Percentiles rank a stretch among this genome's conserved stretches.
Conservation (phyloP, 2,797 vertebrate species). For the Pipistrellus kuhlii region DNA sequence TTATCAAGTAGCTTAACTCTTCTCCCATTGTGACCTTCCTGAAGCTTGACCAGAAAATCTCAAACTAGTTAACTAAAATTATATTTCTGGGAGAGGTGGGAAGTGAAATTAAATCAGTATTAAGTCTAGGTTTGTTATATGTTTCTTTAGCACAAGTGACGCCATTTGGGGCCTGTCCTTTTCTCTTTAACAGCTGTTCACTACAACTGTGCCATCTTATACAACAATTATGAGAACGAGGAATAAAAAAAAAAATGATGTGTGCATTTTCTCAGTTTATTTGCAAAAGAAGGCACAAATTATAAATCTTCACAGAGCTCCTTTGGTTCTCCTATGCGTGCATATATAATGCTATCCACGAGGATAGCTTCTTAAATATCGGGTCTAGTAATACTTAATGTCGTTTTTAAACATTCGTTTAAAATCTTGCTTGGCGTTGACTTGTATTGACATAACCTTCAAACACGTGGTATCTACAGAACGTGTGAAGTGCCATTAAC, state of each 20-base stretch:
- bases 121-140: not conserved
- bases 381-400: too few relatives aligned
- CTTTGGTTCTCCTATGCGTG: not conserved
- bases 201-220: not conserved
- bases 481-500: too few relatives aligned
- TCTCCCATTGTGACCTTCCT: not conserved
- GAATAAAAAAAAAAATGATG: not conserved
- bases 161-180: not conserved
- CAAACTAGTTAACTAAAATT: not conserved
- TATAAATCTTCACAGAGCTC: not conserved
- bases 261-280: not conserved
- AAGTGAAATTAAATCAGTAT: not conserved
- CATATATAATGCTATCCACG: not conserved
- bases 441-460: too few relatives aligned
- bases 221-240: not conserved
- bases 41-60: not conserved
- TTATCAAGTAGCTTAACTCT: not conserved
- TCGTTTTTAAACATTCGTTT: too few relatives aligned
- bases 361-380: not conserved
- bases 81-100: not conserved
- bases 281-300: not conserved
- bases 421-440: too few relatives aligned
- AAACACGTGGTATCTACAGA: too few relatives aligned
- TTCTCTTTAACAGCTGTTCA: constrained; percentile 9
- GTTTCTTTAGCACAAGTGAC: not conserved